Evolutionary conservation across 2,113 vertebrate species (phyloP).

Genomic region (Atrichornis clamosus): DNA sequence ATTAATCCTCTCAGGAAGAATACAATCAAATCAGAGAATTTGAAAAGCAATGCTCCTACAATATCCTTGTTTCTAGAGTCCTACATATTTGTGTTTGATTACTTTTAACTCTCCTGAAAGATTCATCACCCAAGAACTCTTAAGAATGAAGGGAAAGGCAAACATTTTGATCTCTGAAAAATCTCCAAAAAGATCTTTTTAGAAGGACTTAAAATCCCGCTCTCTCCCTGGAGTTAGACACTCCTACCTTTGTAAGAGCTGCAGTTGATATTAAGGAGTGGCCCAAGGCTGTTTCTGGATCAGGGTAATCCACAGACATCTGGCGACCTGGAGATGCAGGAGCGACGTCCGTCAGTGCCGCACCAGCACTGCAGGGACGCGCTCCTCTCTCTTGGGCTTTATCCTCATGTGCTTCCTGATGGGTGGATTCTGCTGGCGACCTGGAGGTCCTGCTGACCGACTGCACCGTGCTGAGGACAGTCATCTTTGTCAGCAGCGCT

Average conservation of each 20-base stretch:
- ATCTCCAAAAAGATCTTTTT: background rate
- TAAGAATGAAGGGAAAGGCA: background rate
- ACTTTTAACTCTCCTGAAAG: background rate
- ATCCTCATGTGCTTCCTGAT: background rate
- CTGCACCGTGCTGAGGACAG: constrained; percentile 73
- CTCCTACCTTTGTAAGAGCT: constrained; percentile 79
- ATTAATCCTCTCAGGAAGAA: background rate
- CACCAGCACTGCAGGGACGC: background rate
- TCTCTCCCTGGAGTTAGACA: background rate
- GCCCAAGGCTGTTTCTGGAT: constrained; percentile 73
- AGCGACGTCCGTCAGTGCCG: constrained; percentile 55
- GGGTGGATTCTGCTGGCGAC: constrained; percentile 36
- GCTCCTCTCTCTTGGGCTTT: constrained; percentile 50
- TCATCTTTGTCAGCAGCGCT: constrained; percentile 92
- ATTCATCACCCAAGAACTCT: background rate
- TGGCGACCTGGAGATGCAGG: constrained; percentile 83
- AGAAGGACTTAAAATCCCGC: background rate
- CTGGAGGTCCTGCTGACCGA: constrained; percentile 20
- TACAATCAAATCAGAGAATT: background rate
- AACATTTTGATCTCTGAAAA: background rate
- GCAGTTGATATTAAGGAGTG: constrained; percentile 57
- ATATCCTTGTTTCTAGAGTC: background rate
- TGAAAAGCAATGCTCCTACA: background rate
- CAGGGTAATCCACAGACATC: constrained; percentile 89
- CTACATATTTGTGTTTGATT: background rate